phyloP scores from a whole-genome alignment of 2,113 vertebrate genomes.

The Cepphus grylle region DNA sequence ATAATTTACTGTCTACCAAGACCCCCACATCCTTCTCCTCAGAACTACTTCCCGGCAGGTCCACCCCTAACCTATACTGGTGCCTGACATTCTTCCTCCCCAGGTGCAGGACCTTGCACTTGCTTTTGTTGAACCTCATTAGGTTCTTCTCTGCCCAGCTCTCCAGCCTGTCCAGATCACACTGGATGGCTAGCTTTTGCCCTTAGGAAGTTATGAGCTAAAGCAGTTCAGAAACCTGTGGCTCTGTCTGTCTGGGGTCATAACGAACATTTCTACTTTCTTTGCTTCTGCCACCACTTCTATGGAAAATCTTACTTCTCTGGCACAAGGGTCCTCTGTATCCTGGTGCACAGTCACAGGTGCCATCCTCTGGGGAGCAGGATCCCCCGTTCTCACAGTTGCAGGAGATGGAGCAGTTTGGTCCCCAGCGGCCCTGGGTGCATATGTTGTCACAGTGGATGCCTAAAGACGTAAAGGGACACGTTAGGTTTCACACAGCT shows the following conservation, averaged over 20 bases:
- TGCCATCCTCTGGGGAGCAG: constrained; percentile 92
- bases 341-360: constrained; percentile 93
- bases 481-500: not conserved
- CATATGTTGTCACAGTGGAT: constrained; percentile 93
- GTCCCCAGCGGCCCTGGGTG: constrained; percentile 90
- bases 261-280: not conserved
- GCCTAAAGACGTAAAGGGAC: constrained; percentile 68
- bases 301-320: constrained; percentile 84
- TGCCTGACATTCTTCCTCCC: too few relatives aligned
- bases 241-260: not conserved
- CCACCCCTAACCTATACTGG: too few relatives aligned
- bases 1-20: too few relatives aligned
- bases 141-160: too few relatives aligned
- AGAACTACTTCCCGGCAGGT: too few relatives aligned
- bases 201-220: not conserved
- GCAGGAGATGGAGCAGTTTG: constrained; percentile 95
- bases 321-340: constrained; percentile 93
- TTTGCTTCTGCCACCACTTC: not conserved
- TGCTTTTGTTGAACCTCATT: too few relatives aligned
- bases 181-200: not conserved
- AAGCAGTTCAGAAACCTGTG: not conserved
- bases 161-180: too few relatives aligned
- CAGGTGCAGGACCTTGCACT: too few relatives aligned
- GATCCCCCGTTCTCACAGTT: constrained; percentile 95
- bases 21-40: too few relatives aligned